phyloP scores from a whole-genome alignment of 1,140 invertebrate species.

The Atta texana region DNA sequence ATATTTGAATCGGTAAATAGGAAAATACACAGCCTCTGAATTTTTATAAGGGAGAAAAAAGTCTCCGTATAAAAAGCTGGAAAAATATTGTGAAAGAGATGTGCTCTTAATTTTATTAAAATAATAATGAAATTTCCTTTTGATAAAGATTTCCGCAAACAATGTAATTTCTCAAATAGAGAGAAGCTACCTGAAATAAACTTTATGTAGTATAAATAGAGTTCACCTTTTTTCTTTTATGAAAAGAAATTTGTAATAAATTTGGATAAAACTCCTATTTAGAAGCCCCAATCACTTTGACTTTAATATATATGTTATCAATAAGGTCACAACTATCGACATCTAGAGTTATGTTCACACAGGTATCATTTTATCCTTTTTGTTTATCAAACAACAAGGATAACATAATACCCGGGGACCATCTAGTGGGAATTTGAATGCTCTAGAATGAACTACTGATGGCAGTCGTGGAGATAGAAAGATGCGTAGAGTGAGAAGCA shows the following conservation, averaged over 20 bases:
- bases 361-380: too few species aligned
- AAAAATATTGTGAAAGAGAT: background rate
- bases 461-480: too few species aligned
- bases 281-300: too few species aligned
- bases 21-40: background rate
- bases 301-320: too few species aligned
- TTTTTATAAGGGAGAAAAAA: conserved; percentile 20
- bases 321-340: too few species aligned
- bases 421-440: too few species aligned
- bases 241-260: background rate
- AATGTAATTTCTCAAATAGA: background rate
- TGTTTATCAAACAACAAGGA: too few species aligned
- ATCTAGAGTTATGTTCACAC: background rate
- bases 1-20: conserved; percentile 55
- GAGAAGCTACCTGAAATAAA: background rate
- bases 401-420: too few species aligned
- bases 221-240: too few species aligned
- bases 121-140: conserved; percentile 18
- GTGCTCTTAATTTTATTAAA: conserved; percentile 13
- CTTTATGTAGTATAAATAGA: conserved; percentile 14
- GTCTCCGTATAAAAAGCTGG: background rate
- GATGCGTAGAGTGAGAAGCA: too few species aligned
- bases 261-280: too few species aligned
- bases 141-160: background rate
- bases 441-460: too few species aligned